Base-by-base conservation (phyloP, 2,113 vertebrate species). In the Hiodon tergisus region DNA sequence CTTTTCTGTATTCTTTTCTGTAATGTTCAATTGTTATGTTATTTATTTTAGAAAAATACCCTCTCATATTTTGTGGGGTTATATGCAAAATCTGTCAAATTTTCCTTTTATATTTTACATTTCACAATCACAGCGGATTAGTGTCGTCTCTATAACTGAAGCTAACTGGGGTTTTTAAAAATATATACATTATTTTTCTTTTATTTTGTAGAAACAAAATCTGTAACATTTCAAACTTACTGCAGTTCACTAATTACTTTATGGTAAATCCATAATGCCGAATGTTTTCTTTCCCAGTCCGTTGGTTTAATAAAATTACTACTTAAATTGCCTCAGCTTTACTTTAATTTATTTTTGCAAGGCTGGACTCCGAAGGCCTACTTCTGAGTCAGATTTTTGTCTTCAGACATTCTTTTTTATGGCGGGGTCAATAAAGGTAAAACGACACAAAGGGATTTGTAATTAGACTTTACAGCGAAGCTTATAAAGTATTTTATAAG, bases 321-420 rank as follows among this genome's bases (percentile, higher is more conserved):
- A 31, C n/a, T 69, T 69, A 54, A 0, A 16, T 55, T 69, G 17
- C 68, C 68, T 46, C 7, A 54, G 57, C 55, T 10, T 58, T 48
- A 59, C 69, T 71, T 46, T 46, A 55, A 62, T 62, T 73, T 73
- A 58, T 72, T 62, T 52, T 16, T 73, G 50, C 59, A 73, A 62
- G 14, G 72, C 53, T 57, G 16, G 61, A 67, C 51, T 67, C 60
- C 2, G 51, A 66, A 54, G 72, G 11, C 62, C 17, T 10, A n/a
- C 9, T 55, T 55, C 59, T 70, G 67, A 58, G n/a, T 54, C 52
- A 47, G 58, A 53, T 76, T 63, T 76, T 5, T 51, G 52, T 59
- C 58, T 6, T 48, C 16, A 3, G n/a, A 70, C 50, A 63, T 61
- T 60, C 46, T 51, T n/a, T 61, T 55, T 58, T 13, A 9, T 62